These are phyloP conservation scores for Hemibagrus wyckioides DNA, from an alignment of 2,113 vertebrate species.

Conservation along the genomic window DNA sequence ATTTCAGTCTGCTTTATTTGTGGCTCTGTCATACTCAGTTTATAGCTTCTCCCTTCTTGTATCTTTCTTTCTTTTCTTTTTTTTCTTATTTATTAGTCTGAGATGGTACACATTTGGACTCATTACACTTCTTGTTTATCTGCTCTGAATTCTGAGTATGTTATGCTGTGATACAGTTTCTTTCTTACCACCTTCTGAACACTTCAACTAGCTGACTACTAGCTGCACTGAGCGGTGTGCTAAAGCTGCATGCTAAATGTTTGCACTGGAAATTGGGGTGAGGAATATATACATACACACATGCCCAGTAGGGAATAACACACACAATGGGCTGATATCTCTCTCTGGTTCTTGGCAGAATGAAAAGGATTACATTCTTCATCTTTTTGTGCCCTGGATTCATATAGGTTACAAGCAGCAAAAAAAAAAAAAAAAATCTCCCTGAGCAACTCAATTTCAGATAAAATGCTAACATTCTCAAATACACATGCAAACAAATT, in stretches of 20 bases:
- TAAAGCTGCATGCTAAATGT: not conserved
- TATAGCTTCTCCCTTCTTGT: not conserved
- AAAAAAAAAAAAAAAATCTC: slow-evolving; percentile 22
- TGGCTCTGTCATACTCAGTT: not conserved
- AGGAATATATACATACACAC: slow-evolving; percentile 6
- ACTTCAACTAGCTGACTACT: not conserved
- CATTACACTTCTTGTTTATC: no score
- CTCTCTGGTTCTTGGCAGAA: slow-evolving; percentile 13
- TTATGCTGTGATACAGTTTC: not conserved
- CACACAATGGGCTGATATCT: slow-evolving; percentile 22
- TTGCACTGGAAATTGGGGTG: not conserved
- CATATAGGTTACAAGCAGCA: slow-evolving; percentile 4
- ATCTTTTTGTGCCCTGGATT: slow-evolving; percentile 39
- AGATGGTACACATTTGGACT: no score
- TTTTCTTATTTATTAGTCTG: not conserved
- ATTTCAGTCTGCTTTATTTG: slow-evolving; percentile 21
- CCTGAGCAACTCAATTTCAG: slow-evolving; percentile 43
- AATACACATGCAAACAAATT: slow-evolving; percentile 5
- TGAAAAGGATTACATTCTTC: slow-evolving; percentile 41
- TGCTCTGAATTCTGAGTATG: not conserved
- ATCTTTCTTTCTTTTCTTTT: not conserved
- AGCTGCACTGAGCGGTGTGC: not conserved
- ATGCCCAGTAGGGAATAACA: slow-evolving; percentile 10
- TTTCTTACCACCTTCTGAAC: not conserved
- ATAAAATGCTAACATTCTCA: slow-evolving; percentile 8